Percentiles rank a stretch among this genome's conserved stretches.
Evolutionary conservation across 2,797 vertebrate species (phyloP).

Genomic region (Xenentodon cancila): DNA sequence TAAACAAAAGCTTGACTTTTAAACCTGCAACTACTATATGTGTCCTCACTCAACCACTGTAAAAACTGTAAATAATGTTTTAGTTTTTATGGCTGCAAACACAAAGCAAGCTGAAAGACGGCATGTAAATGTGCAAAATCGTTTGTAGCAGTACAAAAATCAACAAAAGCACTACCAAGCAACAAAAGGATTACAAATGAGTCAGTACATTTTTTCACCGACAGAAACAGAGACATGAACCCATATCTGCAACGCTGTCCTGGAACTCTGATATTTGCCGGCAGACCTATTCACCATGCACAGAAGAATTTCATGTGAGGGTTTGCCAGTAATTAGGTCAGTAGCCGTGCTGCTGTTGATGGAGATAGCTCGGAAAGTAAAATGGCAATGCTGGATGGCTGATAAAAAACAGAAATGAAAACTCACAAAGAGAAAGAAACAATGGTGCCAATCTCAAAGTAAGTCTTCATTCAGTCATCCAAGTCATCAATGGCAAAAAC

Average conservation of each 20-base stretch:
- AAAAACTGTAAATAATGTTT: constrained; percentile 5
- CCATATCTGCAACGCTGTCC: too few species aligned
- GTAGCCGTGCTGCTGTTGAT: background rate
- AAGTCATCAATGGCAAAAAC: too few species aligned
- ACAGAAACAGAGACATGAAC: too few species aligned
- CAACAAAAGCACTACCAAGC: too few species aligned
- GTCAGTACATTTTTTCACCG: too few species aligned
- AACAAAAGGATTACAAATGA: too few species aligned
- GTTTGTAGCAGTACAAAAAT: too few species aligned
- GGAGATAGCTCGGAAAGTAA: background rate
- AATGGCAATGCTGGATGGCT: background rate
- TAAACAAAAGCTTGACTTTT: constrained; percentile 47
- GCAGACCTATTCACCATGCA: background rate
- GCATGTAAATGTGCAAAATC: background rate
- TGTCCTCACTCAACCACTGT: constrained; percentile 13
- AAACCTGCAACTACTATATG: constrained; percentile 43
- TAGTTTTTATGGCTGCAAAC: background rate
- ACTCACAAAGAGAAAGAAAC: too few species aligned
- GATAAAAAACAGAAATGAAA: too few species aligned
- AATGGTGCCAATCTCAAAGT: too few species aligned
- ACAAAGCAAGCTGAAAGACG: constrained; percentile 18
- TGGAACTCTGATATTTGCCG: too few species aligned
- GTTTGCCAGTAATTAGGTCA: background rate
- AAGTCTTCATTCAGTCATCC: too few species aligned
- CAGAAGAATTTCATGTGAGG: constrained; percentile 1